These are phyloP conservation scores for Enteromius paludinosus DNA, from an alignment of 2,797 vertebrate species.

Conservation along the genomic window DNA sequence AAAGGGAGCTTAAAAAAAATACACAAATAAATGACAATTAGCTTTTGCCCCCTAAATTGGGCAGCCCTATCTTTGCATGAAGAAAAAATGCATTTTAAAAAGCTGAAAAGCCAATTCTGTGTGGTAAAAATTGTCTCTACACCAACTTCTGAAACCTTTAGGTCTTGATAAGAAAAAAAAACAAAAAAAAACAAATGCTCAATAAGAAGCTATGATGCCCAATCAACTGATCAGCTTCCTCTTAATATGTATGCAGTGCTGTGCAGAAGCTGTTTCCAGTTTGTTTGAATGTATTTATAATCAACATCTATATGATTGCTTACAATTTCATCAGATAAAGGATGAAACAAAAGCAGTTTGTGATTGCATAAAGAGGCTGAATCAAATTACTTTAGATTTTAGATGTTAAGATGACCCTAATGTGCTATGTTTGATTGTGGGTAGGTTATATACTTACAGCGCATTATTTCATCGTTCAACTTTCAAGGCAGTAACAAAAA, in stretches of 20 bases:
- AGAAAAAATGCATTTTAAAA: background rate
- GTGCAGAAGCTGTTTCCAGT: background rate
- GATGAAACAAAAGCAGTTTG: background rate
- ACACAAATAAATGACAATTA: background rate
- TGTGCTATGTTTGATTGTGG: background rate
- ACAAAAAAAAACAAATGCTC: background rate
- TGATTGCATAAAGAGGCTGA: background rate
- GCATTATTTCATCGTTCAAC: background rate
- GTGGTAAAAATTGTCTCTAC: background rate
- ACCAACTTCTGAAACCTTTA: background rate
- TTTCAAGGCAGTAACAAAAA: background rate
- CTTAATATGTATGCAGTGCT: background rate
- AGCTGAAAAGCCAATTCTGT: too few species aligned
- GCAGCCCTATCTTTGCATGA: background rate
- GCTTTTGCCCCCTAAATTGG: background rate
- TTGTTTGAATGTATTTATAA: background rate
- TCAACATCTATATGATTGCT: constrained; percentile 4
- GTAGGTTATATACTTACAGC: background rate
- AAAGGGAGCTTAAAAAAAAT: background rate
- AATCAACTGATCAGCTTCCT: background rate
- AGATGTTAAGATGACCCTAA: constrained; percentile 4
- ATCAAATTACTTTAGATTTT: background rate
- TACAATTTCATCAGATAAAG: background rate
- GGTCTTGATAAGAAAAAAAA: background rate
- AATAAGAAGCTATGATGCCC: background rate